Evolutionary conservation across 2,113 vertebrate genomes (phyloP).

Genomic region (Silurus asotus): DNA sequence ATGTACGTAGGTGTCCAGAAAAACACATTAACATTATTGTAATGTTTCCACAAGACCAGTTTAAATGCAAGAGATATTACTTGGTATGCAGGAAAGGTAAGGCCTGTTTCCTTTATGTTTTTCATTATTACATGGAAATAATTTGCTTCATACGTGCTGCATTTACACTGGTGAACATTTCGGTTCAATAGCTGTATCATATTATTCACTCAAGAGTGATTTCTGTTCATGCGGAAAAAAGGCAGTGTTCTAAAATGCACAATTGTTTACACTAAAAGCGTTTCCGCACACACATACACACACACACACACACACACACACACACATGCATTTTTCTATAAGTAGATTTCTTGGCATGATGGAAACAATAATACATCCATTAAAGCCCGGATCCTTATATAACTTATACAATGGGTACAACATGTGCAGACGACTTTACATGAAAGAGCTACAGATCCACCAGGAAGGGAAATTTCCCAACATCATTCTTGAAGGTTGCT

Average conservation of each 20-base stretch:
- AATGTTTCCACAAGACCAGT: background rate
- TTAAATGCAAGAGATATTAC: background rate
- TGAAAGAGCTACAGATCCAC: constrained; percentile 30
- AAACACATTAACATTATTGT: background rate
- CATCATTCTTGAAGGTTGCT: constrained; percentile 48
- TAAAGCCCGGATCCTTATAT: background rate
- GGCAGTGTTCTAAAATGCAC: constrained; percentile 16
- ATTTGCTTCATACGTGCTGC: background rate
- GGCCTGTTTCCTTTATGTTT: background rate
- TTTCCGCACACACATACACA: no score
- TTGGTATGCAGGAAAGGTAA: background rate
- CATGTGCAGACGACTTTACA: constrained; percentile 18
- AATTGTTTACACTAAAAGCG: background rate
- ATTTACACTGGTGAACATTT: background rate
- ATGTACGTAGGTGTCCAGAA: background rate
- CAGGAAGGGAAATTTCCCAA: constrained; percentile 40
- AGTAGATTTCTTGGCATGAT: background rate
- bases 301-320: no score
- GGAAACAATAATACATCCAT: background rate
- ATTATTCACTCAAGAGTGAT: background rate
- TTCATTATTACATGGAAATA: background rate
- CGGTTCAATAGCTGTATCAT: background rate
- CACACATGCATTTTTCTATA: background rate
- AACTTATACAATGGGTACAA: background rate
- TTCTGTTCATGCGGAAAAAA: background rate